Conservation (phyloP, 2,113 vertebrate species). For the Telmatochromis sp. region DNA sequence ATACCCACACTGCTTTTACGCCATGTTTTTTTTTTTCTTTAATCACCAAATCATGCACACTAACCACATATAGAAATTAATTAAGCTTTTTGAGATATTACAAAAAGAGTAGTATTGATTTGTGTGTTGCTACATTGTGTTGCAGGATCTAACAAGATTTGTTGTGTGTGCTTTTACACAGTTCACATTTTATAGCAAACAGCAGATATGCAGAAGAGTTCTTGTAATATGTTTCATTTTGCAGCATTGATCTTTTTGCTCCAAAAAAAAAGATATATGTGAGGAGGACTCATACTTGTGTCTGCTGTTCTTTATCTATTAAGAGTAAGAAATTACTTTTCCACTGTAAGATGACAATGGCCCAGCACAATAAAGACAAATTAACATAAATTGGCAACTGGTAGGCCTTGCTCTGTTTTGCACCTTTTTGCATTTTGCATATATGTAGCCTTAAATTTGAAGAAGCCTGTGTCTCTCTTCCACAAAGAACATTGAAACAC, state of each 20-base stretch:
- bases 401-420: neutral
- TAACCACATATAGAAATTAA: neutral
- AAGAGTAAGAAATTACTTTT: neutral
- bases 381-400: neutral
- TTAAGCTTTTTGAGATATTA: constrained; percentile 8
- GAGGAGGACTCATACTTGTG: constrained; percentile 18
- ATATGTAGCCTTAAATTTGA: neutral
- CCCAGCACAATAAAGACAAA: neutral
- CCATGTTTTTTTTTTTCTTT: neutral
- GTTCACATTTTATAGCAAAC: constrained; percentile 20
- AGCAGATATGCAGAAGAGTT: neutral
- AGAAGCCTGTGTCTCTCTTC: neutral
- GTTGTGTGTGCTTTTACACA: constrained; percentile 12
- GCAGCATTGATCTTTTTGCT: neutral
- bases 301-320: constrained; percentile 16
- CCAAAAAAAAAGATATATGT: neutral
- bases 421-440: neutral
- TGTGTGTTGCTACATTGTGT: neutral
- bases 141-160: constrained; percentile 23
- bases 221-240: neutral
- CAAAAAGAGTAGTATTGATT: constrained; percentile 2
- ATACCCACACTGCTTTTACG: neutral
- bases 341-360: neutral
- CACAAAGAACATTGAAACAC: neutral
- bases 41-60: neutral